Conservation (phyloP, 2,888 invertebrate species). For the Acanthosepion esculentum region DNA sequence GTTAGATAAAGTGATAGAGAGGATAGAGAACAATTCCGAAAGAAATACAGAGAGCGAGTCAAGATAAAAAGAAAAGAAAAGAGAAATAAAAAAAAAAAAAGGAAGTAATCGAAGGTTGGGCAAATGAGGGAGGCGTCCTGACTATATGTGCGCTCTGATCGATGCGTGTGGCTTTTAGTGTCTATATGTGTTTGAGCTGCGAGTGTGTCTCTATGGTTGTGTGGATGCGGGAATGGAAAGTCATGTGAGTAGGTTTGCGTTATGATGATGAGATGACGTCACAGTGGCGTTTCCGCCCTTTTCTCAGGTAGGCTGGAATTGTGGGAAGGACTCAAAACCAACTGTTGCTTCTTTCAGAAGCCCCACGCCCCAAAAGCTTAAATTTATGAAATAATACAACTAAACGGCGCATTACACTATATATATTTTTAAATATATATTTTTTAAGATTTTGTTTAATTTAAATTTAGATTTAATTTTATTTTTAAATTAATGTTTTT, state of each 20-base stretch:
- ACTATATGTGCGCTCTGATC: background rate
- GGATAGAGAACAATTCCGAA: background rate
- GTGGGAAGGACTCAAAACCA: background rate
- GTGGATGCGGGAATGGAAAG: background rate
- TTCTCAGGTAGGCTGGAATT: background rate
- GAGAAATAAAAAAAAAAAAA: background rate
- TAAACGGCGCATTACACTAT: too few species aligned
- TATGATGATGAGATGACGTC: conserved; percentile 33
- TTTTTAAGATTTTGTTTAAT: too few species aligned
- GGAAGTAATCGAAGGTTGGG: background rate
- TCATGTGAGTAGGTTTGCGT: background rate
- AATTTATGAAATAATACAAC: background rate
- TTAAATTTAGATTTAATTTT: too few species aligned
- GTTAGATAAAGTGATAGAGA: background rate
- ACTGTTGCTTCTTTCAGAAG: background rate
- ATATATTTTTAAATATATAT: too few species aligned
- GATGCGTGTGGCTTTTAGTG: background rate
- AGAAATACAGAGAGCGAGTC: background rate
- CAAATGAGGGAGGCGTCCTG: background rate
- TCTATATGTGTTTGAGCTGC: background rate
- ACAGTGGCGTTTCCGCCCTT: background rate
- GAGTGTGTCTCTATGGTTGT: background rate
- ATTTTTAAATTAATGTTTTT: too few species aligned
- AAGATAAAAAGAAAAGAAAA: background rate
- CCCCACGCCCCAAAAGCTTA: background rate